phyloP scores from a whole-genome alignment of 1,140 invertebrate genomes.

The Pseudomyrmex gracilis region DNA sequence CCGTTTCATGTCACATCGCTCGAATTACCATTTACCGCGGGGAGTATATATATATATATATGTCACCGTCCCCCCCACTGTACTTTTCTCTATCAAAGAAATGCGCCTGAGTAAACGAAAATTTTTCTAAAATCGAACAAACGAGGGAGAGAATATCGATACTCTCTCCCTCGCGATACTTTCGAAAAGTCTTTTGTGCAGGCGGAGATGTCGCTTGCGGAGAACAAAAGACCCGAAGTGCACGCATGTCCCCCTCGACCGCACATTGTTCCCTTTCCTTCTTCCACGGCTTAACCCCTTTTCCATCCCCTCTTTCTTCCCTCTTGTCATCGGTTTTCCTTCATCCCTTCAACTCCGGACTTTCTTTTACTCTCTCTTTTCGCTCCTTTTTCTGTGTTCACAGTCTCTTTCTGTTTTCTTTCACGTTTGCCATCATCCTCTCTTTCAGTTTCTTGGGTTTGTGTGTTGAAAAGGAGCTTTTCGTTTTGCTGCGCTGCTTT shows the following conservation, averaged over 20 bases:
- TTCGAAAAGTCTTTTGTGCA: conserved; percentile 43
- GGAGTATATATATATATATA: too few relatives aligned
- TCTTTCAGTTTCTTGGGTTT: conserved; percentile 80
- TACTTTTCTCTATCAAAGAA: conserved; percentile 48
- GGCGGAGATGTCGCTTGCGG: conserved; percentile 25
- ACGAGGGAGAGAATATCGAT: conserved; percentile 23
- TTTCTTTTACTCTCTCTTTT: not conserved
- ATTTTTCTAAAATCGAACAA: conserved; percentile 21
- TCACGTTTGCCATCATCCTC: conserved; percentile 66
- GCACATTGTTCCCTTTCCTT: conserved; percentile 41
- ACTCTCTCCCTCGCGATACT: conserved; percentile 18
- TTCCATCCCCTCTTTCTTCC: not conserved
- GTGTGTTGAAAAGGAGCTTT: conserved; percentile 81
- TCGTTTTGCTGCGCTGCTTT: conserved; percentile 84
- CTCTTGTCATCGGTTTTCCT: not conserved
- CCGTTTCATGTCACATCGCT: conserved; percentile 10
- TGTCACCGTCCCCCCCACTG: conserved; percentile 35
- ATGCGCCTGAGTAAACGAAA: conserved; percentile 31
- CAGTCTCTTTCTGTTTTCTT: conserved; percentile 61
- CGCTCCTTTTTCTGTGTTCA: conserved; percentile 11
- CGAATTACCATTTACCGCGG: conserved; percentile 3
- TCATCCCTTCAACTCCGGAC: not conserved
- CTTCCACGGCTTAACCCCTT: not conserved
- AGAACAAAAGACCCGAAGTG: conserved; percentile 67
- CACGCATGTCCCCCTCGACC: conserved; percentile 67